Evolutionary conservation across 2,888 invertebrate genomes (phyloP), one percentile per base, ranked within the genome.

Genomic region (Resseliella maxima): DNA sequence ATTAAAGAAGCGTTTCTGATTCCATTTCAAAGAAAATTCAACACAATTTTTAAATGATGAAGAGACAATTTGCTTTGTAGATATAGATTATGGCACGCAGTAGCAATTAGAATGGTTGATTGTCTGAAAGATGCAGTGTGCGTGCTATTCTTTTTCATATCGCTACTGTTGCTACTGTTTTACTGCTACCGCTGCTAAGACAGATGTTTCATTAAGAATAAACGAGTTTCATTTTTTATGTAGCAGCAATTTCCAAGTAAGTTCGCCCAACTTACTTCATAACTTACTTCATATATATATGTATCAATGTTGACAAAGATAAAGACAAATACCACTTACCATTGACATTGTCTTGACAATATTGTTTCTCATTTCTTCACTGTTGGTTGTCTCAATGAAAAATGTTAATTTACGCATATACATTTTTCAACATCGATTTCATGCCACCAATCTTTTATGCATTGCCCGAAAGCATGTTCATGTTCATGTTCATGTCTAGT

Each of bases 91-190:
- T 31, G 72, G n/a, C 31, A 72, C 27, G 31, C 15, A 72, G 72
- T 72, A 35, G 31, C 72, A 72, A 72, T 72, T 72, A 72, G 72
- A 72, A 72, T 72, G 31, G 1, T 72, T 31, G 72, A 72, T 72
- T 72, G 31, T 72, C 31, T 31, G 5, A 72, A 72, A 41, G 46
- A 15, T 15, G 46, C 46, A 50, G 18, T 18, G 18, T 15, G 46
- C 15, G 8, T 50, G 18, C 41, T 41, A n/a, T 12, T 41, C 41
- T 41, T 41, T 12, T 8, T 12, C 41, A 50, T n/a, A n/a, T n/a
- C n/a, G n/a, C n/a, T n/a, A n/a, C n/a, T 45, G 45, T 45, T 45
- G 5, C 5, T 12, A 45, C 12, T 45, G 12, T 10, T 5, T 45
- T 10, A 24, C 24, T 24, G 27, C n/a, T 24, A 27, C 12, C 24